Percentiles rank a stretch among this genome's conserved stretches.
Evolutionary conservation across 1,140 invertebrate genomes (phyloP).

Genomic region (silkworm (Bombyx mori)): ASM3026992v2 NC_085129.1:8002501-8003000

Average conservation of each 20-base stretch:
- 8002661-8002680: too few relatives aligned
- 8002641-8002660: too few relatives aligned
- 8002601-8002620: too few relatives aligned
- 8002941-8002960: neutral
- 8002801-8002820: neutral
- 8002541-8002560: too few relatives aligned
- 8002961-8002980: neutral
- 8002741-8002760: neutral
- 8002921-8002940: constrained; percentile 1
- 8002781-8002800: neutral
- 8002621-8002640: too few relatives aligned
- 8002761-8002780: neutral
- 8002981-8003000: neutral
- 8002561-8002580: too few relatives aligned
- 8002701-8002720: neutral
- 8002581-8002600: too few relatives aligned
- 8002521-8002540: too few relatives aligned
- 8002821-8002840: neutral
- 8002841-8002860: neutral
- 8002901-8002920: neutral
- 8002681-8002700: too few relatives aligned
- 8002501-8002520: too few relatives aligned
- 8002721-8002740: neutral
- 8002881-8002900: neutral
- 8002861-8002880: neutral